Evolutionary conservation across 2,797 vertebrate species (phyloP), one percentile per base, ranked within the genome.

Genomic region (Tenualosa thibaudeaui): DNA sequence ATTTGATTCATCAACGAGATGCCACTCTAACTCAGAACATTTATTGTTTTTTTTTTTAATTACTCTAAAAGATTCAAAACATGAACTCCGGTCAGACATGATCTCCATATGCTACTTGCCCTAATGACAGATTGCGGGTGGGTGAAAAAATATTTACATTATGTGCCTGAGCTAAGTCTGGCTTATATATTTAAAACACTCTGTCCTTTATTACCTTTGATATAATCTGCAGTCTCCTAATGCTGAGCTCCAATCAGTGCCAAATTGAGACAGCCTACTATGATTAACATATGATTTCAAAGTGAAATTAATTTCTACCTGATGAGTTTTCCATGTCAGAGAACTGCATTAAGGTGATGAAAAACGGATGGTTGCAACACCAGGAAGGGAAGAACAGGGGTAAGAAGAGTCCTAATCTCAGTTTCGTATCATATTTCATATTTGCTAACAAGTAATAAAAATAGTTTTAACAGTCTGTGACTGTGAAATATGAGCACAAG

Each of bases 221-320:
- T 89, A 81, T 86, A 84, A 87, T 86, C 65, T 83, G 85, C 81
- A 81, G 78, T 85, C 60, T 78, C 84, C 83, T 85, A 87, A 85
- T 43, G 37, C 58, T 84, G 83, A 53, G 19, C 81, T 85, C 83
- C 56, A 50, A 53, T 84, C 75, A 84, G 51, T 56, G 53, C 53
- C 82, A 86, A 84, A 86, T 86, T 84, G 82, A 84, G 85, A 81
- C 85, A 83, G 84, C 85, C 82, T 86, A 81, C 12, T 40, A 65
- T 86, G 84, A 88, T 86, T 88, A 85, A 88, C 86, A 82, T 87
- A 87, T 84, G 82, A 82, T 84, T 85, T 87, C 82, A 86, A 85
- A 87, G 56, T 65, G 75, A 84, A 86, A 86, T 87, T 85, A 75
- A 89, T 84, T 86, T 82, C 68, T 75, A 87, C 75, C 40, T 89